Evolutionary conservation across 1,140 invertebrate species (phyloP), one percentile per base, ranked within the genome.

Genomic region (Bombus impatiens): DNA sequence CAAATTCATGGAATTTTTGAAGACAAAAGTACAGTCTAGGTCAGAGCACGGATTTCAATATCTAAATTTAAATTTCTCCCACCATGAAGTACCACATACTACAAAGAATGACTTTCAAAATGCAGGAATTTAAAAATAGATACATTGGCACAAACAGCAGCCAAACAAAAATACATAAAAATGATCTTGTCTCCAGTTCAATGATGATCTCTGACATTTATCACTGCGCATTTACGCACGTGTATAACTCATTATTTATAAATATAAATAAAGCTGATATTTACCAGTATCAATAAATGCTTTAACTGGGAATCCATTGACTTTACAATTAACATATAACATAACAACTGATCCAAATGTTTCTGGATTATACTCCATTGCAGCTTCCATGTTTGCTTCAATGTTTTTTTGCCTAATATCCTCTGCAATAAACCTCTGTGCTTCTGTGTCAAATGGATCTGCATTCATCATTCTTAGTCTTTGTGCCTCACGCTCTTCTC

Each of bases 281-380:
- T 44, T 95, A 97, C 97, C 97, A 88, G 98, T 99, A 95, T 99
- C 99, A 86, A 99, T 99, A 95, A 99, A 99, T 12, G 99, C 99
- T 95, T 99, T 99, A 0, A 99, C 98, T 18, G 98, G 98, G 95
- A 98, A 97, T 87, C 98, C 99, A 95, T 99, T 99, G 1, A 99
- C 98, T 95, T 97, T 97, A 93, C 98, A 99, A 94, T 99, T 98
- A 80, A 99, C 99, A 93, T 99, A 99, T 65, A 99, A 96, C 99
- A 99, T 99, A 25, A 98, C 97, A 70, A 99, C 99, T 32, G 98
- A 98, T 74, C 98, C 99, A 95, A 99, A 99, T 35, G 98, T 99
- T 94, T 99, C 99, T 0, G 99, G 99, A 95, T 99, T 99, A 93
- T 98, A 99, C 93, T 99, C 99, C 97, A 99, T 99, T 1, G 99